A percentile compares a stretch with the other conserved stretches of the same genome.
phyloP scores from a whole-genome alignment of 1,140 invertebrate genomes.

The Rhagoletis pomonella region DNA sequence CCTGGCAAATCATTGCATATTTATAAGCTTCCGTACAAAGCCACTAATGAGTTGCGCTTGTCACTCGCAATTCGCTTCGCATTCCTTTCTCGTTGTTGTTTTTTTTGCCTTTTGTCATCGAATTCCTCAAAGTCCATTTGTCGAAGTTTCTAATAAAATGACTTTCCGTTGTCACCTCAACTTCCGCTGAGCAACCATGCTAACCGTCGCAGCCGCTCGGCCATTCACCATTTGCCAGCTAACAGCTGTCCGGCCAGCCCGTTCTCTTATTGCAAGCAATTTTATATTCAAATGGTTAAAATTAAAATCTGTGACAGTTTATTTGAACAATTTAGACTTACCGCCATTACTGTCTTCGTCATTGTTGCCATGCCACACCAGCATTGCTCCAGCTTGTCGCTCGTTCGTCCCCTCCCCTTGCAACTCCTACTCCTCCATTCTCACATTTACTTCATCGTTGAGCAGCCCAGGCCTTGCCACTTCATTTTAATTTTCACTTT shows the following conservation, averaged over 20 bases:
- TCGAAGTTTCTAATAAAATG: slow-evolving; percentile 46
- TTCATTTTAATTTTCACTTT: slow-evolving; percentile 56
- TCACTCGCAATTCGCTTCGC: neutral
- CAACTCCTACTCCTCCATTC: too few relatives aligned
- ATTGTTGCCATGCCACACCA: neutral
- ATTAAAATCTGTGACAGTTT: slow-evolving; percentile 63
- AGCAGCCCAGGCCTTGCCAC: neutral
- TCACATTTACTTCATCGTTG: neutral
- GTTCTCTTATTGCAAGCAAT: slow-evolving; percentile 34
- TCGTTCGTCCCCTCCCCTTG: neutral
- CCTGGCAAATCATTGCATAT: slow-evolving; percentile 38
- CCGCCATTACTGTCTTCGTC: slow-evolving; percentile 17
- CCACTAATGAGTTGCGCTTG: slow-evolving; percentile 51
- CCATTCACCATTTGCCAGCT: neutral
- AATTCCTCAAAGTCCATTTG: slow-evolving; percentile 51
- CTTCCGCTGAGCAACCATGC: neutral
- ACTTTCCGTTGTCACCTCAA: slow-evolving; percentile 24
- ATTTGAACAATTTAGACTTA: slow-evolving; percentile 54
- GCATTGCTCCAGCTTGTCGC: neutral
- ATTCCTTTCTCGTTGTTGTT: neutral
- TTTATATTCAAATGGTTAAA: slow-evolving; percentile 57
- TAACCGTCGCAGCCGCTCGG: neutral
- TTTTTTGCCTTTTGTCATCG: slow-evolving; percentile 25
- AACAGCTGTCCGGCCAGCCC: neutral
- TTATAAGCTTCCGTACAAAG: slow-evolving; percentile 29